Conservation (phyloP, 1,140 invertebrate species). For the Diplogasteroides magnus region DNA sequence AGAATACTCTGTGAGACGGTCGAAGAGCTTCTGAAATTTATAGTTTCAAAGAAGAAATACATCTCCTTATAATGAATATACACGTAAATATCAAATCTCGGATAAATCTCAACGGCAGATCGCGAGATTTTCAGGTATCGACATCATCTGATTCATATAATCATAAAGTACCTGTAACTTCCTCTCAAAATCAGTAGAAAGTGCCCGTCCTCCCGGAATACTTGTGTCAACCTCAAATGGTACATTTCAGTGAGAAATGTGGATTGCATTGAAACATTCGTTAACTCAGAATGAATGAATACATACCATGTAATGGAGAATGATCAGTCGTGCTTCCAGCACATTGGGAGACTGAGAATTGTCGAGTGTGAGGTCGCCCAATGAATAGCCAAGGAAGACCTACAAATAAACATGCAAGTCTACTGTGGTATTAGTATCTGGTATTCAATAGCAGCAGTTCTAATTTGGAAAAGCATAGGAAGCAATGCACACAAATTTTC, state of each 20-base stretch:
- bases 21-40: constrained; percentile 25
- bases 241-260: too few species aligned
- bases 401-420: too few species aligned
- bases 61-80: not conserved
- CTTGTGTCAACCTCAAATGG: constrained; percentile 36
- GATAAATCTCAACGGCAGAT: too few species aligned
- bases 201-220: constrained; percentile 37
- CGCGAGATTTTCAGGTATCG: too few species aligned
- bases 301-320: constrained; percentile 51
- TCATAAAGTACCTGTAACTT: constrained; percentile 33
- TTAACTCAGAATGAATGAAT: not conserved
- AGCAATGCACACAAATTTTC: too few species aligned
- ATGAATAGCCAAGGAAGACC: constrained; percentile 39
- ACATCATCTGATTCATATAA: too few species aligned
- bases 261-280: constrained; percentile 2
- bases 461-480: too few species aligned
- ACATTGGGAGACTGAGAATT: constrained; percentile 24
- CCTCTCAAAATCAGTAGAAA: constrained; percentile 38
- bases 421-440: too few species aligned
- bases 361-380: constrained; percentile 31
- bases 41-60: not conserved
- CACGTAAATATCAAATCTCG: too few species aligned
- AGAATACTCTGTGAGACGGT: constrained; percentile 32
- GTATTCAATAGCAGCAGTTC: too few species aligned
- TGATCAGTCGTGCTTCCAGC: constrained; percentile 39